Evolutionary conservation across 2,797 vertebrate genomes (phyloP), one percentile per base, ranked within the genome.

Genomic region (Momotus momota): DNA sequence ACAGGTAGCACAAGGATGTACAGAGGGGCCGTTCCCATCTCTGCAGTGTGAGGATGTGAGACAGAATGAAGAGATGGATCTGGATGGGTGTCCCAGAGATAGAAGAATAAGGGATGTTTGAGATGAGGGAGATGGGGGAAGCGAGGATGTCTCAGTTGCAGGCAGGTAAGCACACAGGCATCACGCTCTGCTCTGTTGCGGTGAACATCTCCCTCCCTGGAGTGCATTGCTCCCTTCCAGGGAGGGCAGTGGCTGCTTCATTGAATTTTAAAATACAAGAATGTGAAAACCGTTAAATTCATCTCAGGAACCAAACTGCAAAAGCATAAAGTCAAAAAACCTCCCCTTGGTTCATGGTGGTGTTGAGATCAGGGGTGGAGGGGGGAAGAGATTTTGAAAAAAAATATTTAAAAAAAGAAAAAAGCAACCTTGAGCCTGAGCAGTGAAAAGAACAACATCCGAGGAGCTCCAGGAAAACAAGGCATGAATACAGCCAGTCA

Each of bases 401-500:
- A 87, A 93, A 84, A 80, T 3, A 72, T 60, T 94, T 86, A 1
- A 92, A 95, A 67, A 72, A 80, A 77, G 41, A 14, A 81, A 10
- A 40, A 43, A 78, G 17, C 67, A 57, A 35, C 33, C 35, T 71
- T 19, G n/a, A 64, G 73, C 51, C 35, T 73, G 75, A 95, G 79
- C 51, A 29, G 35, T 33, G 62, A 66, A 10, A 91, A 90, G 92
- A 91, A 40, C 88, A 95, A 82, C 94, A 96, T 79, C 82, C 2
- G n/a, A 80, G 80, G 88, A 90, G 94, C 95, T 95, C 7, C 52
- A 46, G 93, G 83, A 72, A 93, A 93, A 69, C 78, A 88, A 14
- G 81, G 62, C 91, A 96, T 95, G 91, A 96, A 97, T 95, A 26
- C 69, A 60, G 94, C 33, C 71, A 89, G 95, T 96, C 96, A 96